phyloP scores from a whole-genome alignment of 1,140 invertebrate genomes.

The Drosophila oshimai region DNA sequence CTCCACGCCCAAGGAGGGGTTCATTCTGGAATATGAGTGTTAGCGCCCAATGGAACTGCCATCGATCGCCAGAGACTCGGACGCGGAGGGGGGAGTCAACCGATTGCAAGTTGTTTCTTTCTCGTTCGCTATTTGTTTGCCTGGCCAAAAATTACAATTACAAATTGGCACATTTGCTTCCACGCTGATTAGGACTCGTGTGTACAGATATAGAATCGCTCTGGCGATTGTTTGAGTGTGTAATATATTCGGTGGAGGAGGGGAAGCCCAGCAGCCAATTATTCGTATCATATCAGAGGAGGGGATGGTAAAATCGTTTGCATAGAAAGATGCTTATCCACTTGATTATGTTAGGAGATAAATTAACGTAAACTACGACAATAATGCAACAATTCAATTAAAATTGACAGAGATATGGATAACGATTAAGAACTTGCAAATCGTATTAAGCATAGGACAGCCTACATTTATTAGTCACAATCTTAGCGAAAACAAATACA shows the following conservation, averaged over 20 bases:
- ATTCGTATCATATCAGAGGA: slow-evolving; percentile 44
- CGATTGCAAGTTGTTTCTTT: slow-evolving; percentile 33
- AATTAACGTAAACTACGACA: slow-evolving; percentile 81
- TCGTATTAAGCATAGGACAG: slow-evolving; percentile 27
- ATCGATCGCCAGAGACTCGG: slow-evolving; percentile 36
- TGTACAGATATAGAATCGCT: slow-evolving; percentile 20
- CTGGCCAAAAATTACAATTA: slow-evolving; percentile 68
- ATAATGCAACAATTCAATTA: slow-evolving; percentile 81
- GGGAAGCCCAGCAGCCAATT: slow-evolving; percentile 30
- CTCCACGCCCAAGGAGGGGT: slow-evolving; percentile 34
- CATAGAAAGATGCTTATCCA: slow-evolving; percentile 38
- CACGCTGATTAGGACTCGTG: slow-evolving; percentile 41
- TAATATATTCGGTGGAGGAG: slow-evolving; percentile 5
- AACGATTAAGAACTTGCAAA: slow-evolving; percentile 11
- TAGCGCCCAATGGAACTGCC: slow-evolving; percentile 58
- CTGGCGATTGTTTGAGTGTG: slow-evolving; percentile 9
- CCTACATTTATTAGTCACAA: slow-evolving; percentile 58
- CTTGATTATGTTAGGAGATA: slow-evolving; percentile 55
- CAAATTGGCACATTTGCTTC: slow-evolving; percentile 60
- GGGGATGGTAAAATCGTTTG: slow-evolving; percentile 8
- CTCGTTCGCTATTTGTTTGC: slow-evolving; percentile 26
- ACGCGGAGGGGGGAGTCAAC: background rate
- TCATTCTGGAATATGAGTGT: slow-evolving; percentile 81
- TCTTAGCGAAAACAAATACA: slow-evolving; percentile 39
- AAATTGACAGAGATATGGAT: slow-evolving; percentile 41